Evolutionary conservation across 2,888 invertebrate species (phyloP).

Genomic region (Synergus laeviventris): DNA sequence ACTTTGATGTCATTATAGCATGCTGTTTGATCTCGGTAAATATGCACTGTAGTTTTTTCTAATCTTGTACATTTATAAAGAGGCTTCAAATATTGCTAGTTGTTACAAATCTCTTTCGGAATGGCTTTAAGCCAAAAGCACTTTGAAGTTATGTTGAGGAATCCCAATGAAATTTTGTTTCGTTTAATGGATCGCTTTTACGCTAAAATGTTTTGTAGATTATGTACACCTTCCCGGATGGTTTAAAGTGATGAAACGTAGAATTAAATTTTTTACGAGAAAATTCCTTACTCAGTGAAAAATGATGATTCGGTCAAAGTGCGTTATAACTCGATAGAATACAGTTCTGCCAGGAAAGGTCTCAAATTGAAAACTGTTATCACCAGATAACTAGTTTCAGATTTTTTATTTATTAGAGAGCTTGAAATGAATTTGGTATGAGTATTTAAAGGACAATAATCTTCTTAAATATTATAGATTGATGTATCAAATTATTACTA

Average conservation of each 20-base stretch:
- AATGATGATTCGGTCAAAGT: not conserved
- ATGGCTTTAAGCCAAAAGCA: conserved; percentile 2
- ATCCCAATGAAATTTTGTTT: conserved; percentile 40
- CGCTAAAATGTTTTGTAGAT: conserved; percentile 52
- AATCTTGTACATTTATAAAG: conserved; percentile 2
- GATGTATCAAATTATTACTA: not conserved
- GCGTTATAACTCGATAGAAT: not conserved
- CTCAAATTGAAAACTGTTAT: not conserved
- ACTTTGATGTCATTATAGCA: not conserved
- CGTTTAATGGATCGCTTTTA: conserved; percentile 54
- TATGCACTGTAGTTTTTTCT: not conserved
- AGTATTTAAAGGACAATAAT: not conserved
- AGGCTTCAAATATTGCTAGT: not conserved
- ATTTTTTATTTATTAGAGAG: too few species aligned
- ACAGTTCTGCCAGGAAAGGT: not conserved
- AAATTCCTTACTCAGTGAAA: not conserved
- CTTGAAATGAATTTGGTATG: not conserved
- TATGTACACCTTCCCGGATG: conserved; percentile 3
- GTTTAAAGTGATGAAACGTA: conserved; percentile 37
- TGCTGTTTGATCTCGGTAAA: not conserved
- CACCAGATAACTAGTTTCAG: too few species aligned
- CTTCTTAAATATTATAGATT: not conserved
- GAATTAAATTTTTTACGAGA: not conserved
- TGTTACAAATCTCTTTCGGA: conserved; percentile 9
- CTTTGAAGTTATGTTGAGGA: conserved; percentile 18